phyloP scores from a whole-genome alignment of 2,888 invertebrate genomes.

The Dinocampus coccinellae region DNA sequence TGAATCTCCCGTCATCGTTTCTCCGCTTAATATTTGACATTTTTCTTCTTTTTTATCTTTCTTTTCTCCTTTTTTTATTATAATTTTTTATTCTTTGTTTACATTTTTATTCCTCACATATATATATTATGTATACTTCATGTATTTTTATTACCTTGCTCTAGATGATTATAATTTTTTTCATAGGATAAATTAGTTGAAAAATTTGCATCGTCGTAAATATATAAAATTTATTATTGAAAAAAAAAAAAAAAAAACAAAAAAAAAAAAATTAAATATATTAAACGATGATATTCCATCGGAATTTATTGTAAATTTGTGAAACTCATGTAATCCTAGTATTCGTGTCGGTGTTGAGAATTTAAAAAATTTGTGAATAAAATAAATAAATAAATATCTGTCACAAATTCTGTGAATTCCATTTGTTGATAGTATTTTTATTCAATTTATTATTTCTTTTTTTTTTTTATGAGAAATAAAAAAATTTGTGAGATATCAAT shows the following conservation, averaged over 20 bases:
- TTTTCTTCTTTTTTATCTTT: not conserved
- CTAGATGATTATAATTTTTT: not conserved
- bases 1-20: not conserved
- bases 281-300: not conserved
- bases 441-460: no score
- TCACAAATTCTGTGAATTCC: no score
- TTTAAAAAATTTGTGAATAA: no score
- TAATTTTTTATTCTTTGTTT: no score
- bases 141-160: not conserved
- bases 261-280: no score
- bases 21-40: not conserved
- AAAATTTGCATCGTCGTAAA: not conserved
- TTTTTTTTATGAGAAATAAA: no score
- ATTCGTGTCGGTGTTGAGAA: no score
- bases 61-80: not conserved
- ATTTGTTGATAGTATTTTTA: not conserved
- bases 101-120: not conserved
- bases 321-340: no score
- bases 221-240: no score
- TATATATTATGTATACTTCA: not conserved
- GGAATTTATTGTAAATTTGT: not conserved
- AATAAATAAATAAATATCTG: no score
- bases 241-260: no score
- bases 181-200: not conserved
- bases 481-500: no score